Base-by-base conservation (phyloP, 2,113 vertebrate species). In the Cyanistes caeruleus region DNA sequence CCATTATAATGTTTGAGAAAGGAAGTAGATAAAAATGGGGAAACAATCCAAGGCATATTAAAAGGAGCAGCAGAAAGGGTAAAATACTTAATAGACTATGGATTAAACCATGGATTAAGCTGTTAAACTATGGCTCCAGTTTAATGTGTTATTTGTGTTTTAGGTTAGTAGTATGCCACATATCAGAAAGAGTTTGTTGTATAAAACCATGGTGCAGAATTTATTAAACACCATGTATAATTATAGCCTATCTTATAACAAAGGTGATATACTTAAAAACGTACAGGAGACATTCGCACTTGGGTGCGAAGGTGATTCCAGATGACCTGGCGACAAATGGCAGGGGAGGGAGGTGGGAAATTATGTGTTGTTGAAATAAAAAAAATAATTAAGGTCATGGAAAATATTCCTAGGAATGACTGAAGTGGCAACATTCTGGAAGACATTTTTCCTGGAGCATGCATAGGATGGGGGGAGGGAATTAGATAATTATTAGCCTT, bases 1-100 rank as follows among this genome's bases (percentile, higher is more conserved):
- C 81, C 35, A 87, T 65, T 84, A 13, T 60, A 88, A 46, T 70
- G 25, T 84, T 95, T 84, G 62, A 91, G 81, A 96, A 93, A 93
- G 90, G 90, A 95, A 95, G 84, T 62, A 87, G 87, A 94, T 97
- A 87, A 95, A 95, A 90, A 60, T 85, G 70, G 91, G 92, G 93
- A 95, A 93, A 89, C 87, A 96, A 94, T 96, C 70, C 63, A 96
- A 95, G 49, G 31, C 70, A 33, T 91, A 85, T 96, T 95, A 89
- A 94, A 96, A 90, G 70, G 81, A 72, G 14, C 58, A 60, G 9
- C 35, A 60, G 37, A 93, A 97, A 82, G 70, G 53, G 44, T 85
- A 72, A 94, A 91, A 85, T 72, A 79, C 58, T 31, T 94, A 95
- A 89, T 83, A 93, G 74, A 21, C 43, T 76, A 44, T 84, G 84